A percentile compares a stretch with the other conserved stretches of the same genome.
phyloP scores from a whole-genome alignment of 2,888 invertebrate genomes.

The Xanthia togata region DNA sequence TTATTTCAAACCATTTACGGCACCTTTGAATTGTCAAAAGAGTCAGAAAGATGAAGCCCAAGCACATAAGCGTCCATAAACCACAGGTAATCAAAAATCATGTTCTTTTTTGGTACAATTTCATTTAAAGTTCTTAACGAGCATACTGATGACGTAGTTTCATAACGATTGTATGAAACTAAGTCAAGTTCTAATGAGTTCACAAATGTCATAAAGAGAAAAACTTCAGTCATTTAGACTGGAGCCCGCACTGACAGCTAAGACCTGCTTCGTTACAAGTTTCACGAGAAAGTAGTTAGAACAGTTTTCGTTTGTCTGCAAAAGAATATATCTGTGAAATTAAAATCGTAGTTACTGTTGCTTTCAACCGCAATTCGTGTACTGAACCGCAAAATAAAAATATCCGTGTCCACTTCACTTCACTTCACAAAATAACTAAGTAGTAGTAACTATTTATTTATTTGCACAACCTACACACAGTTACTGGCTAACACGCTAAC shows the following conservation, averaged over 20 bases:
- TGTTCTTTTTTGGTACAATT: background rate
- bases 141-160: background rate
- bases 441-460: background rate
- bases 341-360: background rate
- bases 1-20: background rate
- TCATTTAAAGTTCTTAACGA: background rate
- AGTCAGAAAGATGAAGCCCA: background rate
- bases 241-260: background rate
- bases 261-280: background rate
- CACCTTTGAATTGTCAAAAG: background rate
- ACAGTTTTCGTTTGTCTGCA: background rate
- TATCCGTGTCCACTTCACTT: background rate
- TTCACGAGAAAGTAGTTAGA: background rate
- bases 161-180: background rate
- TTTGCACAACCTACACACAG: background rate
- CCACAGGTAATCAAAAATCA: too few relatives aligned
- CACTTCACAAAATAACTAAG: background rate
- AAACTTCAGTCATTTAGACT: background rate
- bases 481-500: too few relatives aligned
- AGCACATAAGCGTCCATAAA: too few relatives aligned
- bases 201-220: background rate
- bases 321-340: background rate
- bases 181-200: background rate
- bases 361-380: background rate
- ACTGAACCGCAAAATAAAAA: background rate